A percentile compares a stretch with the other conserved stretches of the same genome.
These are phyloP conservation scores for Hapalemur alaotrensis DNA, from an alignment of 2,797 vertebrate genomes.

Conservation along the genomic window DNA sequence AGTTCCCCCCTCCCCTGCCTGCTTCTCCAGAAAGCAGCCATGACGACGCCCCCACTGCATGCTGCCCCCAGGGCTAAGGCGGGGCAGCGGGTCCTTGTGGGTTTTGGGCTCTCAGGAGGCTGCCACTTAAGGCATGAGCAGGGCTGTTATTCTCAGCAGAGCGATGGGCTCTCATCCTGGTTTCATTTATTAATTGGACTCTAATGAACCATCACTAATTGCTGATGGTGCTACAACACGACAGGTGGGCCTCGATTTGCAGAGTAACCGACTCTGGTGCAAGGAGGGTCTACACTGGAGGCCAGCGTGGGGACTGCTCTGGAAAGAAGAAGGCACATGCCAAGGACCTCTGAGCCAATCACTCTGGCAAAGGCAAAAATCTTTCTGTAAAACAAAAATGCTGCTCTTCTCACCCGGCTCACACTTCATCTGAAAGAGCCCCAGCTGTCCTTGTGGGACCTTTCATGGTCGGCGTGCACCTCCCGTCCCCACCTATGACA, in stretches of 20 bases:
- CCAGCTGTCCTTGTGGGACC: background rate
- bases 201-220: constrained; percentile 54
- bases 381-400: background rate
- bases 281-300: background rate
- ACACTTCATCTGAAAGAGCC: background rate
- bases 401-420: background rate
- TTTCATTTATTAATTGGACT: constrained; percentile 58
- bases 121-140: background rate
- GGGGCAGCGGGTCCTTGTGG: background rate
- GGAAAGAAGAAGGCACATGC: background rate
- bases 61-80: accelerated
- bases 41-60: accelerated
- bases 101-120: background rate
- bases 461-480: background rate
- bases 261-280: background rate
- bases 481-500: no score
- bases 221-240: background rate
- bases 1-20: constrained; percentile 15
- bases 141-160: background rate
- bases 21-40: background rate
- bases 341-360: background rate
- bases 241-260: background rate
- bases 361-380: background rate
- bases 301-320: background rate
- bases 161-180: background rate